These are phyloP conservation scores for Zaprionus inermis DNA, from an alignment of 1,140 invertebrate species.

Conservation along the genomic window DNA sequence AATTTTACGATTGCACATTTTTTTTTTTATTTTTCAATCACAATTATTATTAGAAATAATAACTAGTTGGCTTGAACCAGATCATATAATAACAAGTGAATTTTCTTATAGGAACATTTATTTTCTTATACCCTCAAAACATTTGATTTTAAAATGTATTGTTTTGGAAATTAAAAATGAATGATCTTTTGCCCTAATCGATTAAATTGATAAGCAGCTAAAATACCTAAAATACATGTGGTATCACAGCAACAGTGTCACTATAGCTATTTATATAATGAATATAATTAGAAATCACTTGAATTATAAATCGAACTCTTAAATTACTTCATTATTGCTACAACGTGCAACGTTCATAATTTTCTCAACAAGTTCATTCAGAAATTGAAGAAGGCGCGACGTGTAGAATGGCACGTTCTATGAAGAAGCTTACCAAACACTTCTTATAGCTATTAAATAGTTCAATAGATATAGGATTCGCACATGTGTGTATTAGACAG, in stretches of 20 bases:
- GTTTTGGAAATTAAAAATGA: neutral
- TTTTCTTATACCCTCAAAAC: no score
- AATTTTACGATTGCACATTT: neutral
- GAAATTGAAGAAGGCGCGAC: constrained; percentile 23
- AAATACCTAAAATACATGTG: neutral
- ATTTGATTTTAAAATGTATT: neutral
- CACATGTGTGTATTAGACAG: neutral
- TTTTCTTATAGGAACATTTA: no score
- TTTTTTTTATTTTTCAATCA: neutral
- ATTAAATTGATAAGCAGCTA: constrained; percentile 29
- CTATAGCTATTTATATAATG: neutral
- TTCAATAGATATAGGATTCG: neutral
- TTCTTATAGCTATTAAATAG: constrained; percentile 14
- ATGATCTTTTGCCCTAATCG: neutral
- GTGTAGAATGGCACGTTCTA: constrained; percentile 49
- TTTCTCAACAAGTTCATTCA: constrained; percentile 59
- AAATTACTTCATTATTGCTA: constrained; percentile 13
- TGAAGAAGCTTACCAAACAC: constrained; percentile 14
- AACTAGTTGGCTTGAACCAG: neutral
- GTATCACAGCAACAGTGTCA: neutral
- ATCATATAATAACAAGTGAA: no score
- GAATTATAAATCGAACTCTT: constrained; percentile 4
- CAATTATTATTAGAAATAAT: neutral
- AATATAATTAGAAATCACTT: constrained; percentile 16
- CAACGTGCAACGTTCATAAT: constrained; percentile 49